Conservation (phyloP, 2,888 invertebrate species). For the Salpingus planirostris region DNA sequence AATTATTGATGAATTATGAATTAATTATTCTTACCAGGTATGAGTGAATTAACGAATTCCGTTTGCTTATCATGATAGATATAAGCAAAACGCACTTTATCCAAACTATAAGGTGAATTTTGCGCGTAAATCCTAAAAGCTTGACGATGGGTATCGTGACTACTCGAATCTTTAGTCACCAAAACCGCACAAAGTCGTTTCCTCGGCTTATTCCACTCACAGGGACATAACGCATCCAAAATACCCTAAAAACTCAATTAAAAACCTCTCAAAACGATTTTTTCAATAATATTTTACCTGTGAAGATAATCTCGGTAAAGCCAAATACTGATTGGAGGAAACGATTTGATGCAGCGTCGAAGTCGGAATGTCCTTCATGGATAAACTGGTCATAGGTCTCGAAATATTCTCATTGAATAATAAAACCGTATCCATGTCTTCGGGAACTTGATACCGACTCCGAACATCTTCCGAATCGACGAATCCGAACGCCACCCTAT, state of each 20-base stretch:
- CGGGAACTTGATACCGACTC: slow-evolving; percentile 61
- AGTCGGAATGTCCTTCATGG: slow-evolving; percentile 84
- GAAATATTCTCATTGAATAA: slow-evolving; percentile 81
- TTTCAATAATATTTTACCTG: slow-evolving; percentile 65
- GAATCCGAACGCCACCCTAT: slow-evolving; percentile 79
- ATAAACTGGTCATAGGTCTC: slow-evolving; percentile 75
- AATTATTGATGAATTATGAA: no score
- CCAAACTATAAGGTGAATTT: slow-evolving; percentile 53
- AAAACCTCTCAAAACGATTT: no score
- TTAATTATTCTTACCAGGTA: slow-evolving; percentile 47
- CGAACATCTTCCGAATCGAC: slow-evolving; percentile 59
- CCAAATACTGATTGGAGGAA: slow-evolving; percentile 78
- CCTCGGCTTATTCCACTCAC: slow-evolving; percentile 70
- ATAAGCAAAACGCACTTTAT: slow-evolving; percentile 78
- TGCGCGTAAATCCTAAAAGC: slow-evolving; percentile 64
- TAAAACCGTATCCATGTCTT: slow-evolving; percentile 69
- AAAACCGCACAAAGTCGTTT: slow-evolving; percentile 72
- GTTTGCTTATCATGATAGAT: slow-evolving; percentile 78
- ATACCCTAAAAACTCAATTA: slow-evolving; percentile 49
- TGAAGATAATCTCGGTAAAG: slow-evolving; percentile 84
- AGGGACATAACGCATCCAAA: slow-evolving; percentile 80
- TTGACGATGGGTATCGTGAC: slow-evolving; percentile 54
- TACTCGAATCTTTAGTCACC: slow-evolving; percentile 56
- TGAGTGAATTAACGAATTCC: slow-evolving; percentile 70
- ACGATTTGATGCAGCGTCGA: slow-evolving; percentile 82